These are phyloP conservation scores for Strigamia maritima DNA, from an alignment of 2,888 invertebrate genomes.

Conservation along the genomic window DNA sequence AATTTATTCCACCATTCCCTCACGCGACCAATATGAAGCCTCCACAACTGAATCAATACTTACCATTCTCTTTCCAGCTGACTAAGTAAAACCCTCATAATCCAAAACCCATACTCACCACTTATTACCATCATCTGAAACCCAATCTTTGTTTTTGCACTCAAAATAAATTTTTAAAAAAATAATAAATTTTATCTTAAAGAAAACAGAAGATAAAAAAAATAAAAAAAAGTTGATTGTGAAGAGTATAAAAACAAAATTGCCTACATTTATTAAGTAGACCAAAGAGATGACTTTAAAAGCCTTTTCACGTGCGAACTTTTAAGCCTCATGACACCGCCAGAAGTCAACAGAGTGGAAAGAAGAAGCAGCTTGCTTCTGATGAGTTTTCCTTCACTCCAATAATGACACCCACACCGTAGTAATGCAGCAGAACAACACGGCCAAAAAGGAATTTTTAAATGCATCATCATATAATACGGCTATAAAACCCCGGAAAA, in stretches of 20 bases:
- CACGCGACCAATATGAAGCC: too few relatives aligned
- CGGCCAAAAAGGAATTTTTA: slow-evolving; percentile 1
- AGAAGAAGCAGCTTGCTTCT: slow-evolving; percentile 26
- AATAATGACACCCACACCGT: slow-evolving; percentile 17
- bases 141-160: background rate
- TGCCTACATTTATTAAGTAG: slow-evolving; percentile 17
- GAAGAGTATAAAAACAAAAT: slow-evolving; percentile 9
- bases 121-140: background rate
- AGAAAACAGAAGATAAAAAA: background rate
- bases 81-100: background rate
- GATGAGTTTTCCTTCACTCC: slow-evolving; percentile 27
- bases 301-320: slow-evolving; percentile 27
- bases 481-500: background rate
- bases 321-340: slow-evolving; percentile 24
- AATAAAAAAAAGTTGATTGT: background rate
- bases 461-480: background rate
- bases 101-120: background rate
- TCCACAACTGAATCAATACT: too few relatives aligned
- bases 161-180: background rate
- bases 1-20: too few relatives aligned
- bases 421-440: background rate
- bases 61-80: background rate
- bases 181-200: background rate
- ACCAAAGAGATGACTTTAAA: slow-evolving; percentile 15
- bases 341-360: slow-evolving; percentile 24